Percentiles rank a stretch among this genome's conserved stretches.
Conservation (phyloP, 2,888 invertebrate species). For the Dascillus cervinus region DNA sequence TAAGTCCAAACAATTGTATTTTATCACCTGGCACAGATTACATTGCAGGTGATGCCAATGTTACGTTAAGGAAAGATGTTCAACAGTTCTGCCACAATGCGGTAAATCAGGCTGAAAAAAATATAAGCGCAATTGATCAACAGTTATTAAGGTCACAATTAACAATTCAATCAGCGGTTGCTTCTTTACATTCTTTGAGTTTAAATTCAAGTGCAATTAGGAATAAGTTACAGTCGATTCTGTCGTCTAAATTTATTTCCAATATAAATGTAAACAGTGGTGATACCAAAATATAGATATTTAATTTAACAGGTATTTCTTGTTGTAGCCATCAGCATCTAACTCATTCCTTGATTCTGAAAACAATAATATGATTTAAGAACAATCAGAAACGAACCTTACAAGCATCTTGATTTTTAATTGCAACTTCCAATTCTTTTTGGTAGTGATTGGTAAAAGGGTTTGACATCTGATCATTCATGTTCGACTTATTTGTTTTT, state of each 20-base stretch:
- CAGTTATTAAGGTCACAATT: slow-evolving; percentile 37
- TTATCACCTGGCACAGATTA: too few species aligned
- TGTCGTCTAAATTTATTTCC: slow-evolving; percentile 34
- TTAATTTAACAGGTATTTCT: too few species aligned
- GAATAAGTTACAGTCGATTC: slow-evolving; percentile 32
- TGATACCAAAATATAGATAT: slow-evolving; percentile 3
- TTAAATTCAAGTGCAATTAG: slow-evolving; percentile 31
- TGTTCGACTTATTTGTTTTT: too few species aligned
- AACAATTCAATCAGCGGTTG: slow-evolving; percentile 35
- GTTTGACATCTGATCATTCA: too few species aligned
- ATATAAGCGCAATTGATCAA: slow-evolving; percentile 31
- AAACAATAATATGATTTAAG: too few species aligned
- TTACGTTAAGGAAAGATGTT: slow-evolving; percentile 28
- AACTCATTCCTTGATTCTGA: too few species aligned
- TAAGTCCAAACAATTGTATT: slow-evolving; percentile 8
- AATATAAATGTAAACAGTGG: slow-evolving; percentile 24
- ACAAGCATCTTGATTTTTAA: too few species aligned
- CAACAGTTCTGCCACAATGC: slow-evolving; percentile 27
- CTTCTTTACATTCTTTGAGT: slow-evolving; percentile 32
- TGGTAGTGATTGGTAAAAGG: too few species aligned
- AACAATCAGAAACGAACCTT: too few species aligned
- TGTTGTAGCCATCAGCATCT: too few species aligned
- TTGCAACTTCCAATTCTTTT: too few species aligned
- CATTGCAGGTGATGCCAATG: too few species aligned
- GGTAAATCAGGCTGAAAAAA: slow-evolving; percentile 30